Evolutionary conservation across 1,140 invertebrate species (phyloP).

Genomic region (Drosophila bifasciata): DNA sequence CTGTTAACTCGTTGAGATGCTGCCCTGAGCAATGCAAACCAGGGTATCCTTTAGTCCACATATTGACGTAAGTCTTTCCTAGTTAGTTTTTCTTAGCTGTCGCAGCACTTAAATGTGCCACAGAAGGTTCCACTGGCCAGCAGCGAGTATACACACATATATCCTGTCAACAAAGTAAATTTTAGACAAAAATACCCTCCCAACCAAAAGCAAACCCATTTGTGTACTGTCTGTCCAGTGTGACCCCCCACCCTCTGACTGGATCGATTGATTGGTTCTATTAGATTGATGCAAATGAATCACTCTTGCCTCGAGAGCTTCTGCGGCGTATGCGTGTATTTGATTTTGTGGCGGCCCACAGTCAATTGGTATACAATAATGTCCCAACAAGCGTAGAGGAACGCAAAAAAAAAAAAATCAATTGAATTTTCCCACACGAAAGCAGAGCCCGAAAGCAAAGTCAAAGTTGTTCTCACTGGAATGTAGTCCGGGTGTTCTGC

Average conservation of each 20-base stretch:
- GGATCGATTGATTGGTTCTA: not conserved
- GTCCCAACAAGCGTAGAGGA: slow-evolving; percentile 9
- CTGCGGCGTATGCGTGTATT: not conserved
- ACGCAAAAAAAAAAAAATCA: slow-evolving; percentile 64
- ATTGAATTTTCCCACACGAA: slow-evolving; percentile 48
- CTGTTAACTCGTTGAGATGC: too few species aligned
- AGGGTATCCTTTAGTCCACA: too few species aligned
- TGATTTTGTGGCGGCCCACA: slow-evolving; percentile 18
- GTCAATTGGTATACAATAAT: slow-evolving; percentile 64
- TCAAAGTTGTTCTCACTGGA: slow-evolving; percentile 24
- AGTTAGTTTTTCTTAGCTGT: not conserved
- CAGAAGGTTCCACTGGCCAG: slow-evolving; percentile 29
- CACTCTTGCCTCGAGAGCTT: slow-evolving; percentile 6
- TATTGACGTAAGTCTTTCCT: too few species aligned
- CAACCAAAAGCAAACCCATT: too few species aligned
- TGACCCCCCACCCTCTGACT: too few species aligned
- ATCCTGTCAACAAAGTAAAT: slow-evolving; percentile 3
- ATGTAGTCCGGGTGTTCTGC: not conserved
- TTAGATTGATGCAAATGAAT: slow-evolving; percentile 43
- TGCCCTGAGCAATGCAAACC: too few species aligned
- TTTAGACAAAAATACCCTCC: not conserved
- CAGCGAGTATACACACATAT: slow-evolving; percentile 28
- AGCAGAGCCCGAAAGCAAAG: slow-evolving; percentile 22
- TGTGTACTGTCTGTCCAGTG: too few species aligned
- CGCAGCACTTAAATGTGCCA: slow-evolving; percentile 51